These are phyloP conservation scores for Siderastrea siderea DNA, from an alignment of 92 coral and sea anemone genomes.

Conservation along the genomic window DNA sequence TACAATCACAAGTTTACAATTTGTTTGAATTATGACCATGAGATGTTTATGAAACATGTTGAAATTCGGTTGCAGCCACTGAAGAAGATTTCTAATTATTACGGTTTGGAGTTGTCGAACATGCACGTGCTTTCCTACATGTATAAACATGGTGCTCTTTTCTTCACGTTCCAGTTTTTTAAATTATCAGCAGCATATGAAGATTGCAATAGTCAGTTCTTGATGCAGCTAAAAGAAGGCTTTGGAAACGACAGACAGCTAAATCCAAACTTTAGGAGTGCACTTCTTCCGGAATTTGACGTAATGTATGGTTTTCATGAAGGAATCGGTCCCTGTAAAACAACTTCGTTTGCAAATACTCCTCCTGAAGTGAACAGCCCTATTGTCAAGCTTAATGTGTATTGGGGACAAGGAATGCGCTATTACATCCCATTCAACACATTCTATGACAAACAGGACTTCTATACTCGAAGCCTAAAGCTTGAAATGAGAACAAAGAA, in stretches of 20 bases:
- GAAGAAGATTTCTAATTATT: constrained; percentile 58
- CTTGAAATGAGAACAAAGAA: constrained; percentile 72
- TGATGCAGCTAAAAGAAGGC: constrained; percentile 47
- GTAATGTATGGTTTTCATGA: constrained; percentile 66
- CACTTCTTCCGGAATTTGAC: constrained; percentile 70
- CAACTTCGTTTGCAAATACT: constrained; percentile 32
- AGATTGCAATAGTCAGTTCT: constrained; percentile 52
- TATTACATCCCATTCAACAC: constrained; percentile 69
- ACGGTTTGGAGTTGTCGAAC: constrained; percentile 40
- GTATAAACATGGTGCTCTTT: constrained; percentile 52
- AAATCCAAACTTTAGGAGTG: constrained; percentile 57
- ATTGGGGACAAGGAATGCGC: constrained; percentile 29
- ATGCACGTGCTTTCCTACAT: constrained; percentile 64
- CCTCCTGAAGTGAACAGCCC: constrained; percentile 62
- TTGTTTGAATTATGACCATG: constrained; percentile 52
- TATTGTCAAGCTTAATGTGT: constrained; percentile 7
- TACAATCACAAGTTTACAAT: constrained; percentile 81
- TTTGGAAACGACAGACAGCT: constrained; percentile 58
- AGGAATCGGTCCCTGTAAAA: constrained; percentile 59
- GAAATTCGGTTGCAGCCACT: constrained; percentile 60
- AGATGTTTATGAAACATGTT: constrained; percentile 59
- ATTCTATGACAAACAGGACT: constrained; percentile 85
- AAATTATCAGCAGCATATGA: constrained; percentile 38
- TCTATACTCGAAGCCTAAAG: constrained; percentile 78
- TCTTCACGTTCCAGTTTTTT: constrained; percentile 73